A percentile compares a stretch with the other conserved stretches of the same genome.
phyloP scores from a whole-genome alignment of 2,113 vertebrate genomes.

The Zapus hudsonius region DNA sequence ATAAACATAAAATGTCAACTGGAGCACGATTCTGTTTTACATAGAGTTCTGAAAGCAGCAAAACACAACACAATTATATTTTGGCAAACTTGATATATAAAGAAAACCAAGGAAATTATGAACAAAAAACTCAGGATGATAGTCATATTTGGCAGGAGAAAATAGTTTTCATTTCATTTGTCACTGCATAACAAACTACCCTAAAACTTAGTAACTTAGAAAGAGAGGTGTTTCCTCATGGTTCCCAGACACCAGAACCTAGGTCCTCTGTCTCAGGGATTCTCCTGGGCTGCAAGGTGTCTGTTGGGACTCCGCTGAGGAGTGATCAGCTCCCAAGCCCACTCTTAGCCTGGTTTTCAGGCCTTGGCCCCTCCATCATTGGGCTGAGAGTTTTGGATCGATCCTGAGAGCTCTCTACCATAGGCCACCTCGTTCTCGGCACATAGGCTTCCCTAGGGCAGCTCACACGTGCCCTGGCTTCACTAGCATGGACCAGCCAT shows the following conservation, averaged over 20 bases:
- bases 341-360: neutral
- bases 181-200: neutral
- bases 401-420: neutral
- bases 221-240: neutral
- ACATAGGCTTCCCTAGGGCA: neutral
- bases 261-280: neutral
- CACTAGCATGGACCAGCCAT: neutral
- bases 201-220: neutral
- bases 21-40: neutral
- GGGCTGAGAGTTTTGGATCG: neutral
- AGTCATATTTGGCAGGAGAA: neutral
- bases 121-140: neutral
- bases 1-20: neutral
- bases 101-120: neutral
- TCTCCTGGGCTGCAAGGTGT: neutral
- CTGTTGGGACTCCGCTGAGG: fast-evolving
- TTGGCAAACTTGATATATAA: conserved; percentile 10
- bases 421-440: neutral
- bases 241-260: neutral
- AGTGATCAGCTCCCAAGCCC: neutral
- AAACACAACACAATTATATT: neutral
- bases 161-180: neutral
- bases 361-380: neutral
- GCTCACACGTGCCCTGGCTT: neutral
- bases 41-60: neutral